Base-by-base conservation (phyloP, 2,113 vertebrate species). In the Halcyon malimbica region DNA sequence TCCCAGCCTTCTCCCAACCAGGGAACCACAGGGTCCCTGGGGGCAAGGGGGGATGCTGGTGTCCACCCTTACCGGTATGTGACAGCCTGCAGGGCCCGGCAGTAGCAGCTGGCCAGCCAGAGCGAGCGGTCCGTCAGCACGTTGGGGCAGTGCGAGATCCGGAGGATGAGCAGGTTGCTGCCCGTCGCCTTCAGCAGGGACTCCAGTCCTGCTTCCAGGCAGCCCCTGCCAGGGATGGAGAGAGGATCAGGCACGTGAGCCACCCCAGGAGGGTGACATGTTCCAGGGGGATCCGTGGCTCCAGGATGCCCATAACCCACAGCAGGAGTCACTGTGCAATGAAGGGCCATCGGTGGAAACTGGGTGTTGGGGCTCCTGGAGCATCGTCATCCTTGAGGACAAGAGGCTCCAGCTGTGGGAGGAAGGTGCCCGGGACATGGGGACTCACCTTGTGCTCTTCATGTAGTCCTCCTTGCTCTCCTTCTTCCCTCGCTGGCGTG, bases 61-160 rank as follows among this genome's bases (percentile, higher is more conserved):
- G 41, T 14, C 26, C 9, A 2, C 7, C 76, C 97, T 73, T 90
- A 99, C 99, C 99, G 98, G 97, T 99, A 99, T 5, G 99, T 99
- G 89, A 99, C 99, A 0, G 99, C 99, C 97, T 99, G 99, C 81
- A 99, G 98, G 21, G 99, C 99, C 3, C 99, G 98, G 97, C 99
- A 99, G 98, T 99, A 99, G 98, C 99, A 99, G 98, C 99, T 99
- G 94, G 99, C 99, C 98, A 99, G 97, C 99, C 99, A 99, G 89
- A 99, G 99, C 2, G 99, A 99, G 91, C 99, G 99, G 93, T 99
- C 99, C 0, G 99, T 99, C 97, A 99, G 98, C 96, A 99, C 98
- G 97, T 99, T 99, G 94, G 99, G 99, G 97, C 99, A 99, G 97
- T 99, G 99, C 1, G 99, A 99, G 96, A 99, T 99, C 91, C 99